These are phyloP conservation scores for Psittacula echo DNA, from an alignment of 2,797 vertebrate species.

Conservation along the genomic window DNA sequence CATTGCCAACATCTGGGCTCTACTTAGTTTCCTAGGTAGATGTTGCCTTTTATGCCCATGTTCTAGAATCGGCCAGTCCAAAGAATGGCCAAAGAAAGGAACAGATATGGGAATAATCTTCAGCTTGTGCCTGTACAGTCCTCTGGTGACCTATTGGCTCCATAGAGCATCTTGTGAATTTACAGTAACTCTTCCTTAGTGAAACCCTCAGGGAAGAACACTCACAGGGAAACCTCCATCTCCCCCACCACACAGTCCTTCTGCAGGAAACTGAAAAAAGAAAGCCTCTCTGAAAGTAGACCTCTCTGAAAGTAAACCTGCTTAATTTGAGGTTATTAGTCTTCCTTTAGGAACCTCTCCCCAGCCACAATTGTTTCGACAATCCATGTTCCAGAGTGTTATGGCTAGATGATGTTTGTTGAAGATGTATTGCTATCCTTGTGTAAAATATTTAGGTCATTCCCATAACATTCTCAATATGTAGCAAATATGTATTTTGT, in stretches of 20 bases:
- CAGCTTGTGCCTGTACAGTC: neutral
- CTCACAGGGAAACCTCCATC: neutral
- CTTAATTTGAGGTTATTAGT: neutral
- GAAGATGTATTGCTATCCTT: neutral
- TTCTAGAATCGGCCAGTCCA: neutral
- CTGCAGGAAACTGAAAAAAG: neutral
- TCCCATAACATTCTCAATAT: conserved; percentile 2
- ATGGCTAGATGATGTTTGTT: conserved; percentile 5
- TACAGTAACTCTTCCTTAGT: neutral
- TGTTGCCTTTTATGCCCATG: neutral
- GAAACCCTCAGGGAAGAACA: neutral
- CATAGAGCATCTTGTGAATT: neutral
- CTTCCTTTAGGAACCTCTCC: conserved; percentile 30
- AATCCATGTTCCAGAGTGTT: neutral
- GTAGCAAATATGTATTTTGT: neutral
- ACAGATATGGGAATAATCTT: neutral
- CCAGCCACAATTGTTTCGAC: neutral
- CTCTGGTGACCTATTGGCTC: neutral
- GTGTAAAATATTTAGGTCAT: neutral
- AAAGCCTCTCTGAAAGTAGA: neutral
- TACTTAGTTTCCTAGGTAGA: neutral
- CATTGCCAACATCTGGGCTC: neutral
- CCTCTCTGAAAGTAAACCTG: neutral
- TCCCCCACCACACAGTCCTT: neutral
- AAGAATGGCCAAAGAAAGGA: neutral